Base-by-base conservation (phyloP, 2,113 vertebrate genomes). In the Dasypus novemcinctus region DNA sequence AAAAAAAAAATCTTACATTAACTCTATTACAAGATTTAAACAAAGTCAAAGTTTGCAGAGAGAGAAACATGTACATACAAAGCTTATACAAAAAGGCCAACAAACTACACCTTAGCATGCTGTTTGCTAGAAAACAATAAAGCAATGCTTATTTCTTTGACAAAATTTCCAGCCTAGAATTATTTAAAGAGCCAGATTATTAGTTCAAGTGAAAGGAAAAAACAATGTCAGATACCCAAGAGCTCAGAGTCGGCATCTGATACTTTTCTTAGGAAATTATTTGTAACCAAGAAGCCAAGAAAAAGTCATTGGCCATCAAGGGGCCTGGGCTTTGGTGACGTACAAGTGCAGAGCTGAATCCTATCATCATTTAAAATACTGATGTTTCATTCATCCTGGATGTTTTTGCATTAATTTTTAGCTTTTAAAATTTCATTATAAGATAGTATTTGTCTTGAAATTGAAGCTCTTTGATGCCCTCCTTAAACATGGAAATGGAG, bases 261-360 rank as follows among this genome's bases (percentile, higher is more conserved):
- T 31, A 12, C 3, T 6, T 54, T 76, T 79, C 2, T 14, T 38
- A 61, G 21, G 5, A 93, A 17, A 27, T 59, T 78, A 52, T 13
- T 36, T 71, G 1, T 20, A 54, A 63, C 29, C 36, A 36, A 64
- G 31, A 0, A 92, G 5, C 6, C 27, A 25, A 74, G 52, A 54
- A 61, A 38, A 61, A 57, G 10, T n/a, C 18, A 17, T 27, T 87
- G 68, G 43, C 20, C 21, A 46, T 29, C 25, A 68, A 31, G 7
- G 54, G 13, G 8, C 2, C 2, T 31, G 12, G 27, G 23, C 4
- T 5, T 2, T 4, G 4, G 7, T 49, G 31, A 38, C 57, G 23
- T 17, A 13, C 41, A 6, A 61, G 8, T 64, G 4, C 1, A n/a
- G 5, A 7, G 11, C 59, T 7, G 7, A 21, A 69, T 11, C 29